phyloP scores from a whole-genome alignment of 2,797 vertebrate species.

The Intellagama lesueurii region DNA sequence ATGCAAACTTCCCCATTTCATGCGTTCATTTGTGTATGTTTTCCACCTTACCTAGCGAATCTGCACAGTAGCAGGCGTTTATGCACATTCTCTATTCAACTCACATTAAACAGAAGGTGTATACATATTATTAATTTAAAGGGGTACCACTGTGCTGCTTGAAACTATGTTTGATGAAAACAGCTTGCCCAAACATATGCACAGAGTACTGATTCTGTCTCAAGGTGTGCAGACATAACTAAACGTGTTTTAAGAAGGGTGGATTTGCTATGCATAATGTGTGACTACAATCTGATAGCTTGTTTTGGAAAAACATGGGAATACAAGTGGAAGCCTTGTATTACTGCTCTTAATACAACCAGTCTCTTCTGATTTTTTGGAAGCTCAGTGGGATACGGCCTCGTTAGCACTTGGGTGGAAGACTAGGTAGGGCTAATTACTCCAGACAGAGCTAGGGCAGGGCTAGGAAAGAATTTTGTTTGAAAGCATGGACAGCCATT shows the following conservation, averaged over 20 bases:
- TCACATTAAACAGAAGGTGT: background rate
- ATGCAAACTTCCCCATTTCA: background rate
- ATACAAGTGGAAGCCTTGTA: background rate
- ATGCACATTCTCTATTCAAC: background rate
- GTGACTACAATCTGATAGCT: background rate
- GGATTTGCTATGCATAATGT: background rate
- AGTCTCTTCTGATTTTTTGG: too few species aligned
- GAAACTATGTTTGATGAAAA: conserved; percentile 15
- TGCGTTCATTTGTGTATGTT: background rate
- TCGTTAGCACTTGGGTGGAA: too few species aligned
- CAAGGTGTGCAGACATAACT: background rate
- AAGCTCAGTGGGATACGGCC: too few species aligned
- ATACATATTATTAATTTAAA: background rate
- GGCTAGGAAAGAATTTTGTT: too few species aligned
- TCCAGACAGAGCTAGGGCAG: too few species aligned
- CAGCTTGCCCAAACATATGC: background rate
- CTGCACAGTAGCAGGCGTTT: background rate
- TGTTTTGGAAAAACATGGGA: background rate
- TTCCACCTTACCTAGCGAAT: background rate
- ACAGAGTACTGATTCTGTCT: conserved; percentile 1
- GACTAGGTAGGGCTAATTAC: too few species aligned
- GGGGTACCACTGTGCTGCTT: background rate
- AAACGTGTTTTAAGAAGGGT: background rate
- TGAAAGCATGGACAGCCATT: too few species aligned
- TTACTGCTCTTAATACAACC: too few species aligned